Evolutionary conservation across 2,888 invertebrate genomes (phyloP), one percentile per base, ranked within the genome.

Genomic region (Nineta flava): DNA sequence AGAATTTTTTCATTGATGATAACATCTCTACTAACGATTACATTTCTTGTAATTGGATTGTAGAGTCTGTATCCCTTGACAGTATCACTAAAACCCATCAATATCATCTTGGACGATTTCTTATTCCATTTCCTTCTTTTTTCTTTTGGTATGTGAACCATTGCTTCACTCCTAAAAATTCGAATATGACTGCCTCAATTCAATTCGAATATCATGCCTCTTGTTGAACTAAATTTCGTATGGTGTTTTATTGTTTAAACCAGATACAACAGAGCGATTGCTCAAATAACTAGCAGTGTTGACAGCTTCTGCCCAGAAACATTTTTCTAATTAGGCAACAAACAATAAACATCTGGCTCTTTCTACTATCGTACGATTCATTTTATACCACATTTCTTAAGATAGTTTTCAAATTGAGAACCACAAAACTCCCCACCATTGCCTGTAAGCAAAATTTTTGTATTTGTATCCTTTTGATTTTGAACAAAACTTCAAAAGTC

Each of bases 91-190:
- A 21, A 47, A n/a, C 47, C 47, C 26, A 47, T n/a, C 9, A 47
- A 35, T n/a, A 34, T 34, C 10, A n/a, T 26, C 15, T 15, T 47
- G n/a, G 12, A 4, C 9, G 47, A 5, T 16, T 32, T 32, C 9
- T 32, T 34, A 54, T 65, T 61, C 55, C 55, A 59, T 55, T 63
- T 64, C 38, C 41, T 47, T 41, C 60, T 52, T 49, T 57, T 60
- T 63, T 60, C 1, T 9, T 42, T 42, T 9, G 64, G 62, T 42
- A 65, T 53, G 50, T 64, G 61, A 10, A 57, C 58, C 54, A 58
- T 59, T 12, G 59, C 60, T 48, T 57, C 49, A 55, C 55, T 42
- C 13, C 66, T 67, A 59, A 69, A 68, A 32, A 60, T 56, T 44
- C 57, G 54, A 15, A 67, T 48, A 16, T 61, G 55, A 38, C 51